Base-by-base conservation (phyloP, 2,888 invertebrate species). In the Saturnia pavonia region DNA sequence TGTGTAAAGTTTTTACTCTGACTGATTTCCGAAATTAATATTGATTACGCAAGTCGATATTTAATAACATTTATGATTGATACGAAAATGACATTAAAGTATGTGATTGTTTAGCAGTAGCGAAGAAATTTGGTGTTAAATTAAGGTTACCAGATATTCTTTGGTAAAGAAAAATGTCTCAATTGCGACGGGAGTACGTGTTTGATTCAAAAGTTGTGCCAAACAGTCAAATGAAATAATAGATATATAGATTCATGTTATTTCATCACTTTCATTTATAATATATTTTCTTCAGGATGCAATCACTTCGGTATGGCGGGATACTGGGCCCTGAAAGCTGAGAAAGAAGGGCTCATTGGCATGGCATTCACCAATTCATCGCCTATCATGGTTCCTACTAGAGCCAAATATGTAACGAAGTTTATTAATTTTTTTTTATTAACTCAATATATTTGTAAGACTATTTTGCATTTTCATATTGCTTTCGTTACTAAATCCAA, bases 231-330 rank as follows among this genome's bases (percentile, higher is more conserved):
- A 43, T 43, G 1, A 11, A 6, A 19, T 48, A 48, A 48, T 45
- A 16, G 45, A 48, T 19, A 19, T 48, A 34, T 34, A 34, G 34
- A 4, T 34, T 34, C 2, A 6, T 34, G 6, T 34, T 34, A 34
- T 34, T 34, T 34, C 6, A 34, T 34, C 2, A 34, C 34, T 34
- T 34, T 34, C 2, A 34, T 34, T 34, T 34, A 34, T 34, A 22
- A 54, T 54, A 60, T 70, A 42, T 65, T 70, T 65, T 66, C 2
- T 77, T 45, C 79, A 96, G 96, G 95, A 2, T 97, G 97, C 34
- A 98, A 98, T 86, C 98, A 98, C 88, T 98, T 96, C 81, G 98
- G 98, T 1, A 98, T 98, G 85, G 97, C 97, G 16, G 97, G 97
- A 0, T 97, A 96, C 94, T 98, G 98, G 94, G 95, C 96, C 0